Base-by-base conservation (phyloP, 2,797 vertebrate genomes). In the Sebastes diaconus region DNA sequence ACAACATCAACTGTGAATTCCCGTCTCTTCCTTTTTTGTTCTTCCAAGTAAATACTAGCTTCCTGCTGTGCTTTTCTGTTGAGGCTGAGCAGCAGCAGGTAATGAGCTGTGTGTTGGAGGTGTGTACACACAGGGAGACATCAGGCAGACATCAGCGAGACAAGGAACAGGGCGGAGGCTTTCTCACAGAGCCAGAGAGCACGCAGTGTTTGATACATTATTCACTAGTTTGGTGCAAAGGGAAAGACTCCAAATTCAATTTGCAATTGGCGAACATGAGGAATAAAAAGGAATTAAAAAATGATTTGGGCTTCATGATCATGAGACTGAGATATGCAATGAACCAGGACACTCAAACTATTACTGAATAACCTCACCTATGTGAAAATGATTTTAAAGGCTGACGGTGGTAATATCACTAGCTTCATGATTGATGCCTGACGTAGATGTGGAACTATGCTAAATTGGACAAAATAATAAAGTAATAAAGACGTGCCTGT, bases 201-300 rank as follows among this genome's bases (percentile, higher is more conserved):
- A 39, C 36, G 57, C 61, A 55, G 22, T 5, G 8, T 55, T 63
- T 61, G 18, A 78, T 9, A 50, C 25, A 68, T 86, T 73, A 82
- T 86, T 76, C 54, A 80, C 1, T 3, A 29, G 65, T 71, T 24
- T 54, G 55, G 68, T 73, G 55, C 68, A 76, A 72, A 68, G 36
- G 24, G 4, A 70, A 60, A 34, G 24, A 74, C 18, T n/a, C 50
- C 8, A 32, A 61, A 68, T 61, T 8, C 5, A 50, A 50, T 20
- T 50, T 50, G 6, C 16, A 18, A 20, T 50, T 50, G 42, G 42
- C 16, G 7, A 50, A 50, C 7, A 50, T 59, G 32, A 59, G 55
- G 9, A 71, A 71, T 9, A 4, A 24, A 55, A 30, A 55, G 5
- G 12, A 32, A 46, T 66, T 11, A 10, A 29, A 52, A 50, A 68